Conservation (phyloP, 2,113 vertebrate species). For the Poeciliopsis retropinna region DNA sequence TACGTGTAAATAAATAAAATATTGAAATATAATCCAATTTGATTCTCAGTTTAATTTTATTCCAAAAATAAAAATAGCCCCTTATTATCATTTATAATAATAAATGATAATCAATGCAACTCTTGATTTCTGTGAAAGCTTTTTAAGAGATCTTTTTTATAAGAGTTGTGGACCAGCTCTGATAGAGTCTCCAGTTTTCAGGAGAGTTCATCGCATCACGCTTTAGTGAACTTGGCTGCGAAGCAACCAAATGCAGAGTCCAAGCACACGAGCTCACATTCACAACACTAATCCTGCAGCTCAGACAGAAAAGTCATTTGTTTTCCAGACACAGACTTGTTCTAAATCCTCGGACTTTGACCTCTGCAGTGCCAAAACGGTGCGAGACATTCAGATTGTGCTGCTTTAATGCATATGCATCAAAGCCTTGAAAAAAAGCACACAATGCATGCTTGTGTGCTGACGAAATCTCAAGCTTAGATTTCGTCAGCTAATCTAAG, state of each 20-base stretch:
- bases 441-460: no score
- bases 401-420: not conserved
- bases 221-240: slow-evolving; percentile 19
- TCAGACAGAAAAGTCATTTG: slow-evolving; percentile 9
- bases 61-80: not conserved
- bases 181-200: slow-evolving; percentile 9
- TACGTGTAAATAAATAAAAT: no score
- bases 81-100: not conserved
- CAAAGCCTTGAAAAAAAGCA: no score
- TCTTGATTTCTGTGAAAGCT: not conserved
- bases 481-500: not conserved
- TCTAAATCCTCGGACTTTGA: slow-evolving; percentile 9
- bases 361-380: not conserved
- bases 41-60: not conserved
- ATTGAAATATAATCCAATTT: not conserved
- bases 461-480: no score
- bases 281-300: slow-evolving; percentile 22
- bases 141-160: not conserved
- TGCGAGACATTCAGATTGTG: slow-evolving; percentile 5
- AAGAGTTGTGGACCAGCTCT: not conserved
- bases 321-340: not conserved
- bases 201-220: slow-evolving; percentile 26
- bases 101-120: not conserved
- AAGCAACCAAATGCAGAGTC: slow-evolving; percentile 1
- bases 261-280: slow-evolving; percentile 6